phyloP scores from a whole-genome alignment of 2,113 vertebrate genomes.

The Perca schrenkii region DNA sequence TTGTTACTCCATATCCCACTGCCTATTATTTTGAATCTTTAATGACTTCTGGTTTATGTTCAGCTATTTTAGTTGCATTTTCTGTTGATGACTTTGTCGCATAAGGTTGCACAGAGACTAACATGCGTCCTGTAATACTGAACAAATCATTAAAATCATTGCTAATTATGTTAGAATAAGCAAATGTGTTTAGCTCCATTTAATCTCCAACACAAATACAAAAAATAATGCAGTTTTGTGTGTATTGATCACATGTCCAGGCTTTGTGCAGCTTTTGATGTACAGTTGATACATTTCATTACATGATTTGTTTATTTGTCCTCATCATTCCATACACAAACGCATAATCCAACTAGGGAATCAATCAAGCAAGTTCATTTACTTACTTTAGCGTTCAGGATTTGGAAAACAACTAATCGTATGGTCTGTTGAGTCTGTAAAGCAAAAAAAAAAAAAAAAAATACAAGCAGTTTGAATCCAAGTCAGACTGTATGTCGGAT shows the following conservation, averaged over 20 bases:
- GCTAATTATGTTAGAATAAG: not conserved
- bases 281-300: slow-evolving; percentile 6
- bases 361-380: slow-evolving; percentile 36
- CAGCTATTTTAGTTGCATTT: not conserved
- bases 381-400: slow-evolving; percentile 28
- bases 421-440: slow-evolving; percentile 56
- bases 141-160: not conserved
- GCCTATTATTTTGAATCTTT: not conserved
- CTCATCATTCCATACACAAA: slow-evolving; percentile 23
- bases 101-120: not conserved
- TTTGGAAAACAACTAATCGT: slow-evolving; percentile 51
- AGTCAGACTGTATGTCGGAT: not conserved
- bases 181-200: not conserved
- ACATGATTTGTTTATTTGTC: slow-evolving; percentile 35
- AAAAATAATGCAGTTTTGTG: not conserved
- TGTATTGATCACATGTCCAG: not conserved
- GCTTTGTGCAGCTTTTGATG: not conserved
- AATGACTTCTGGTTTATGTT: slow-evolving; percentile 1
- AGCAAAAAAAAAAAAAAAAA: slow-evolving; percentile 21
- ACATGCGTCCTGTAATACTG: not conserved
- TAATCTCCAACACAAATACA: not conserved
- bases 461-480: slow-evolving; percentile 39
- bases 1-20: not conserved
- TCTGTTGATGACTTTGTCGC: not conserved
- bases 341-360: slow-evolving; percentile 21